Evolutionary conservation across 2,888 invertebrate genomes (phyloP).

Genomic region (Drosophila prostipennis): DNA sequence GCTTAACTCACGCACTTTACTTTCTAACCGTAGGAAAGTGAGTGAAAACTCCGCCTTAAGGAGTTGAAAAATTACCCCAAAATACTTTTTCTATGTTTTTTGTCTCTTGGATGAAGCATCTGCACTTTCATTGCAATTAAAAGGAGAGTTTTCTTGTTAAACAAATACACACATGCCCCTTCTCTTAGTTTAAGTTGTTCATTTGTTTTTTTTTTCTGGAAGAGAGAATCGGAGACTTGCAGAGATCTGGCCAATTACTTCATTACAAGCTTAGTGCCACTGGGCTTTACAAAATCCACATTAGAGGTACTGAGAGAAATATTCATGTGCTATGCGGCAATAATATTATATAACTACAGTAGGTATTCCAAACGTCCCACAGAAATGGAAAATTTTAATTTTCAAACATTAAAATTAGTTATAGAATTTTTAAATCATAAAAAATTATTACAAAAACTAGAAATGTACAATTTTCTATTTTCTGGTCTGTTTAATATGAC

Average conservation of each 20-base stretch:
- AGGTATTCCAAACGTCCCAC: neutral
- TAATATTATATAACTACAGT: neutral
- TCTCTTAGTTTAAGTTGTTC: conserved; percentile 1
- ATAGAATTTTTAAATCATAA: too few relatives aligned
- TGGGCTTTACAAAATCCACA: conserved; percentile 21
- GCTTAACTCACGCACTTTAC: conserved; percentile 24
- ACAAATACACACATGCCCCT: neutral
- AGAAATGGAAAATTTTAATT: too few relatives aligned
- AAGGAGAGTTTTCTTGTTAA: conserved; percentile 25
- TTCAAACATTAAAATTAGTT: too few relatives aligned
- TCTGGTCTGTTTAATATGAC: too few relatives aligned
- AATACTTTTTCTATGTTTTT: conserved; percentile 2
- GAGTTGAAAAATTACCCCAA: conserved; percentile 17
- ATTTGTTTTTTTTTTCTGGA: neutral
- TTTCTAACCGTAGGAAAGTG: conserved; percentile 32
- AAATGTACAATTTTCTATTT: too few relatives aligned
- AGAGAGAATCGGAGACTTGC: conserved; percentile 47
- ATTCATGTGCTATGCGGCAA: neutral
- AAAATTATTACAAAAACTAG: too few relatives aligned
- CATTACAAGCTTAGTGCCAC: conserved; percentile 59
- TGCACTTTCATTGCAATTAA: conserved; percentile 44
- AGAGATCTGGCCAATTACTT: conserved; percentile 72
- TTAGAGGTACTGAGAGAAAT: neutral
- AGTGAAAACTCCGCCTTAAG: conserved; percentile 28
- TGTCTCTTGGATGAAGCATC: conserved; percentile 5